Evolutionary conservation across 2,797 vertebrate genomes (phyloP).

Genomic region (Crocidura indochinensis): DNA sequence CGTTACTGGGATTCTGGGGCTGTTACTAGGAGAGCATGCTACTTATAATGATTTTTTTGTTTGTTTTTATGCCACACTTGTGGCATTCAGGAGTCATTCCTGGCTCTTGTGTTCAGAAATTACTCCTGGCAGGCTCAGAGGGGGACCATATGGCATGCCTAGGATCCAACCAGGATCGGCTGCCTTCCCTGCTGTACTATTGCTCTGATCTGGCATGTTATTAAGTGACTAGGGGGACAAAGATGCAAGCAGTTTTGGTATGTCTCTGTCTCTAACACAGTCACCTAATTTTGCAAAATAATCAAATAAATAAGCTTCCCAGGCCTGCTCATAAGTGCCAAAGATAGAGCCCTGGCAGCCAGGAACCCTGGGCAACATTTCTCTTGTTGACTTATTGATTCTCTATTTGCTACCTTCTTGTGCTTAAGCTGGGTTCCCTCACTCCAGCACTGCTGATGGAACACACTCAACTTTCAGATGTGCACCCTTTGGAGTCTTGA

Average conservation of each 20-base stretch:
- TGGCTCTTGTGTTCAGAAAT: too few relatives aligned
- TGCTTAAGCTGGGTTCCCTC: accelerated
- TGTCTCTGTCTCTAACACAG: neutral
- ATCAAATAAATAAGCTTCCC: neutral
- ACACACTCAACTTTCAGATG: neutral
- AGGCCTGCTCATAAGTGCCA: neutral
- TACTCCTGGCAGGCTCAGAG: too few relatives aligned
- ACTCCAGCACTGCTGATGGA: neutral
- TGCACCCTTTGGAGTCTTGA: neutral
- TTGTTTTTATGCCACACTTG: too few relatives aligned
- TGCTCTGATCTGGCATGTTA: too few relatives aligned
- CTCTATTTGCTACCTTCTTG: neutral
- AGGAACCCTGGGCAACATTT: neutral
- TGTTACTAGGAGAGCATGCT: too few relatives aligned
- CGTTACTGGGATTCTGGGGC: neutral
- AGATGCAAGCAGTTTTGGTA: neutral
- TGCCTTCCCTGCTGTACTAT: too few relatives aligned
- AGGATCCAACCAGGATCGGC: too few relatives aligned
- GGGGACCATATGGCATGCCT: too few relatives aligned
- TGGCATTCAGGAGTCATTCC: too few relatives aligned
- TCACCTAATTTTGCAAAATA: neutral
- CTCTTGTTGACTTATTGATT: neutral
- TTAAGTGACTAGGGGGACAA: too few relatives aligned
- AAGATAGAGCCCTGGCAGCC: neutral
- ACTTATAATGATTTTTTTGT: too few relatives aligned